Conservation (phyloP, 2,888 invertebrate species). For the Nemurella pictetii region DNA sequence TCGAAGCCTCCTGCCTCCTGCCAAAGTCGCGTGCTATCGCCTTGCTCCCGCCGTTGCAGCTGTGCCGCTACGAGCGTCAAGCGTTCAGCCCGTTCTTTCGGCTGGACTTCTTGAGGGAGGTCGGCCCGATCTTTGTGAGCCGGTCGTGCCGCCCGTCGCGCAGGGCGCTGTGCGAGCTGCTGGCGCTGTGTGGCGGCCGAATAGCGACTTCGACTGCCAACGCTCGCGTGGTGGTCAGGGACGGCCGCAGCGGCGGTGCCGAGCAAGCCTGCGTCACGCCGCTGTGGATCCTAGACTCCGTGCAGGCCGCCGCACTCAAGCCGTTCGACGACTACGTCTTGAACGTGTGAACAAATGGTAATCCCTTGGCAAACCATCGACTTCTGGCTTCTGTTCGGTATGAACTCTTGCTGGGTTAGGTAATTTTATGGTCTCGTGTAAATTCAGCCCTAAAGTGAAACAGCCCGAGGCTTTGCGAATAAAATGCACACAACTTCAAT, state of each 20-base stretch:
- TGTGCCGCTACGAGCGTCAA: conserved; percentile 62
- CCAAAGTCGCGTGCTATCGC: too few species aligned
- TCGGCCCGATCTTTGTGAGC: conserved; percentile 62
- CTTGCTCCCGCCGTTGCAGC: conserved; percentile 50
- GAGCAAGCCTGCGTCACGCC: conserved; percentile 56
- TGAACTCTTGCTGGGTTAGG: too few species aligned
- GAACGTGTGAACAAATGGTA: too few species aligned
- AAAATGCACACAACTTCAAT: too few species aligned
- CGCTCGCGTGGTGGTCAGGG: conserved; percentile 62
- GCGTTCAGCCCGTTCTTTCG: conserved; percentile 62
- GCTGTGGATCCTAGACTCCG: conserved; percentile 66
- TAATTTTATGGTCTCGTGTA: too few species aligned
- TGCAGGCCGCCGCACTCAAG: conserved; percentile 59
- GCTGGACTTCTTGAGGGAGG: conserved; percentile 62
- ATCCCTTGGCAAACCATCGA: too few species aligned
- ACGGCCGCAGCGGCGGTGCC: conserved; percentile 45
- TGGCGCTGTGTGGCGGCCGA: conserved; percentile 61
- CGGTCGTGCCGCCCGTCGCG: conserved; percentile 55
- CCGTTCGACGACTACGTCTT: conserved; percentile 53
- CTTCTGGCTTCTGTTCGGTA: too few species aligned
- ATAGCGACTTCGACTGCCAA: conserved; percentile 53
- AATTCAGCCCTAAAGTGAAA: too few species aligned
- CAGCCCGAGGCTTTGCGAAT: too few species aligned
- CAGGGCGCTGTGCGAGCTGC: conserved; percentile 60
- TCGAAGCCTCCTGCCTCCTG: too few species aligned